Evolutionary conservation across 2,113 vertebrate species (phyloP).

Genomic region (Odobenus rosmarus): DNA sequence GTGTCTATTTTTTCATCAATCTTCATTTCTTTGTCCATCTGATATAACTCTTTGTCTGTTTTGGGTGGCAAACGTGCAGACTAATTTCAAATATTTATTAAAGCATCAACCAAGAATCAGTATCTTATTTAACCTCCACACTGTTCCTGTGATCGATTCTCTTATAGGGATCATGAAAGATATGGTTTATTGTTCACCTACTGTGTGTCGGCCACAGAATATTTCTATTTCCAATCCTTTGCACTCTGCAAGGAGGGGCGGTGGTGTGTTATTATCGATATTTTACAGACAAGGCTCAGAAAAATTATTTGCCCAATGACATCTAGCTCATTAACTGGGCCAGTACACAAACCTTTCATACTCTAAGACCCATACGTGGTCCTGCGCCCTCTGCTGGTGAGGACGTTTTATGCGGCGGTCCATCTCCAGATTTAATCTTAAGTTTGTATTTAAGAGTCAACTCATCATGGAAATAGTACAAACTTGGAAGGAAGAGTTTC

Average conservation of each 20-base stretch:
- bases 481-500: not conserved
- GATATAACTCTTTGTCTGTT: not conserved
- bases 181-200: not conserved
- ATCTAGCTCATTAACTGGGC: not conserved
- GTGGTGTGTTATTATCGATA: not conserved
- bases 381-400: slow-evolving; percentile 70
- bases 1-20: not conserved
- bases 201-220: not conserved
- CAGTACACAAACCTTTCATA: not conserved
- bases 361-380: not conserved
- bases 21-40: not conserved
- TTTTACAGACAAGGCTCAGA: slow-evolving; percentile 15
- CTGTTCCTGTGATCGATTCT: not conserved
- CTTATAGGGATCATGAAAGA: not conserved
- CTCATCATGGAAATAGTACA: not conserved
- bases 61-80: slow-evolving; percentile 4
- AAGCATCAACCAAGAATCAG: slow-evolving; percentile 4
- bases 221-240: slow-evolving; percentile 8
- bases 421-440: not conserved
- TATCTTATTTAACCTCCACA: not conserved
- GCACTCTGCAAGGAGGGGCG: not conserved
- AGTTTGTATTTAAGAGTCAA: not conserved
- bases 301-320: not conserved
- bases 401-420: not conserved
- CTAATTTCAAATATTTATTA: slow-evolving; percentile 53